A percentile compares a stretch with the other conserved stretches of the same genome.
Conservation (phyloP, 2,113 vertebrate species). For the Megaleporinus macrocephalus region DNA sequence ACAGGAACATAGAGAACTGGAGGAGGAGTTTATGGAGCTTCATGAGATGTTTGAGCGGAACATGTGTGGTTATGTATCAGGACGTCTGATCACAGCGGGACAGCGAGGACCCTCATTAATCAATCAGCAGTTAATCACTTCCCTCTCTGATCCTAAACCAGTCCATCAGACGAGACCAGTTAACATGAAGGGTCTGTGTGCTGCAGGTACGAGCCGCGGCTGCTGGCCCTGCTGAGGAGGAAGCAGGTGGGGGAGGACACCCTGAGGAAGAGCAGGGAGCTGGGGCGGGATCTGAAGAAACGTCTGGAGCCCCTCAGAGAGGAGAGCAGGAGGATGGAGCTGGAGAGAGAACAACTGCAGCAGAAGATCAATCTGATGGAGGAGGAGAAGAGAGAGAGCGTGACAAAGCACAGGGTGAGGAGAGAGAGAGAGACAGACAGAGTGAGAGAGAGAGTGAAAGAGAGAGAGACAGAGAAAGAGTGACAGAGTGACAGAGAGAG, state of each 20-base stretch:
- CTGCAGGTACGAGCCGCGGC: conserved; percentile 80
- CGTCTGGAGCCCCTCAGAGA: conserved; percentile 79
- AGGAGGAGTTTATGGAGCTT: too few relatives aligned
- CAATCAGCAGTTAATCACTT: too few relatives aligned
- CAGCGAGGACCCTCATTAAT: not conserved
- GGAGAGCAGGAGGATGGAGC: conserved; percentile 73
- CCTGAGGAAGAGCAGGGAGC: conserved; percentile 79
- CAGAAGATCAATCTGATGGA: conserved; percentile 81
- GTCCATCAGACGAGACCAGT: not conserved
- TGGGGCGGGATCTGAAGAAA: conserved; percentile 78
- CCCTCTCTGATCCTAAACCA: too few relatives aligned
- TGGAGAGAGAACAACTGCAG: conserved; percentile 82
- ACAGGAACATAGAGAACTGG: too few relatives aligned
- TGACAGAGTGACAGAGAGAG: conserved; percentile 79
- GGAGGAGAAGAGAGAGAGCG: conserved; percentile 79
- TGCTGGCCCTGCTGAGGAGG: conserved; percentile 82
- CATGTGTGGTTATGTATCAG: too few relatives aligned
- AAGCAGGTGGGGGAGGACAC: conserved; percentile 78
- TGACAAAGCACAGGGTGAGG: conserved; percentile 82
- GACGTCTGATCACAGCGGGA: not conserved
- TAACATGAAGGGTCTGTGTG: too few relatives aligned
- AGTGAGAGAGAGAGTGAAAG: conserved; percentile 72
- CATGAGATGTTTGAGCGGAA: too few relatives aligned
- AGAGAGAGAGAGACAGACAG: not conserved
- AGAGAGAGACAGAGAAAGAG: conserved; percentile 79